Percentiles rank a stretch among this genome's conserved stretches.
Conservation (phyloP, 2,797 vertebrate genomes). For the Helarctos malayanus region DNA sequence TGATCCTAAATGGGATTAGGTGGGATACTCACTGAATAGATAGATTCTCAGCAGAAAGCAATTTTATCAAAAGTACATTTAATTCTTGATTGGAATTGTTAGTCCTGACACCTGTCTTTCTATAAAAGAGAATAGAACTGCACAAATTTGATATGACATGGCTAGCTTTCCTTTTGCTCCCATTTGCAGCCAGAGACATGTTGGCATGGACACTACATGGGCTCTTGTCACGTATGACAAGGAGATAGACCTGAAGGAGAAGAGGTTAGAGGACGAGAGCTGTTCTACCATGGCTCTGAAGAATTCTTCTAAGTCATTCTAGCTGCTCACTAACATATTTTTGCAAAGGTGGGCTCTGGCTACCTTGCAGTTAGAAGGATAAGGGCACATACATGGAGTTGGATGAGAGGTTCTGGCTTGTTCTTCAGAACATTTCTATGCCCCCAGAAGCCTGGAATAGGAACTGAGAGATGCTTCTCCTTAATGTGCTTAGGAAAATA, state of each 20-base stretch:
- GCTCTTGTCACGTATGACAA: background rate
- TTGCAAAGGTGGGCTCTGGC: background rate
- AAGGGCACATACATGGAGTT: background rate
- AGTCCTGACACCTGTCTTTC: background rate
- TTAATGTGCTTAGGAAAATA: background rate
- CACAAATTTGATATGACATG: background rate
- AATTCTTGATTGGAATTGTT: slow-evolving; percentile 44
- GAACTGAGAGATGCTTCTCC: background rate
- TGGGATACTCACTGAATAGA: background rate
- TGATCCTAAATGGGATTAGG: background rate
- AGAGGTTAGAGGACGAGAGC: background rate
- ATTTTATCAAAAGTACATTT: background rate
- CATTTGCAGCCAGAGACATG: background rate
- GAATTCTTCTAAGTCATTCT: background rate
- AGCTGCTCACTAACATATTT: background rate
- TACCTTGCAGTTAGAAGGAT: background rate
- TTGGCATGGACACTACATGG: background rate
- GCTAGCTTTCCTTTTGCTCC: slow-evolving; percentile 4
- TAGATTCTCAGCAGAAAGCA: background rate
- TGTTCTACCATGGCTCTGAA: background rate
- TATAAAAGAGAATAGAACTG: background rate
- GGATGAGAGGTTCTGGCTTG: background rate
- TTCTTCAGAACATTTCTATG: background rate
- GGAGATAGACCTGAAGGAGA: background rate
- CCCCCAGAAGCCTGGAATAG: background rate